A percentile compares a stretch with the other conserved stretches of the same genome.
These are phyloP conservation scores for Sesia apiformis DNA, from an alignment of 2,888 invertebrate genomes.

Conservation along the genomic window DNA sequence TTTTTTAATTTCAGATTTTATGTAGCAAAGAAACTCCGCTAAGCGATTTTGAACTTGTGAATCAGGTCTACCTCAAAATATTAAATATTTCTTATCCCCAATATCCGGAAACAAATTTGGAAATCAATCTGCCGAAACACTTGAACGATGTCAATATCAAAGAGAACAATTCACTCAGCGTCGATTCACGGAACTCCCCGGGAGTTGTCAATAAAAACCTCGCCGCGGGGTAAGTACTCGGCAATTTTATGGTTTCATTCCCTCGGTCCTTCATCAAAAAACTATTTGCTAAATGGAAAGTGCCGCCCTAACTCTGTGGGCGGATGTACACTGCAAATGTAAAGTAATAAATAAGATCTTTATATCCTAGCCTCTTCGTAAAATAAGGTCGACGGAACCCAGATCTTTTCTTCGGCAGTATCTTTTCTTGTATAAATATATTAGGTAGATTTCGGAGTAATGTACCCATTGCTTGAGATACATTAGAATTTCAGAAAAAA, in stretches of 20 bases:
- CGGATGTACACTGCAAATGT: slow-evolving; percentile 8
- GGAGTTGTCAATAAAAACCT: slow-evolving; percentile 6
- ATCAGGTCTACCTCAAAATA: too few species aligned
- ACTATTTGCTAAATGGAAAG: slow-evolving; percentile 17
- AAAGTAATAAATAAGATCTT: slow-evolving; percentile 10
- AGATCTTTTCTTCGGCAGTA: too few species aligned
- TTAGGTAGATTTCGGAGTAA: too few species aligned
- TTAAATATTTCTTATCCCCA: too few species aligned
- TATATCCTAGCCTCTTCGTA: slow-evolving; percentile 1
- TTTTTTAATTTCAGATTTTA: too few species aligned
- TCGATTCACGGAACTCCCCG: not conserved
- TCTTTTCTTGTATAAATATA: too few species aligned
- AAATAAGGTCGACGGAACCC: too few species aligned
- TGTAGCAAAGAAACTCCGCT: too few species aligned
- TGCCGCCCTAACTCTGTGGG: slow-evolving; percentile 10
- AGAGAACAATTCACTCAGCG: not conserved
- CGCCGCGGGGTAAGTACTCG: slow-evolving; percentile 3
- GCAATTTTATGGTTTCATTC: slow-evolving; percentile 13
- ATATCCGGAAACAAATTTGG: not conserved
- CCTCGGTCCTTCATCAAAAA: slow-evolving; percentile 18
- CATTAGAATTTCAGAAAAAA: too few species aligned
- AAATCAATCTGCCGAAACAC: not conserved
- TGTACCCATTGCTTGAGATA: too few species aligned
- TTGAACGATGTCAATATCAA: not conserved
- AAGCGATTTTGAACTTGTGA: too few species aligned